These are phyloP conservation scores for Gortyna flavago DNA, from an alignment of 2,888 invertebrate genomes.

Conservation along the genomic window DNA sequence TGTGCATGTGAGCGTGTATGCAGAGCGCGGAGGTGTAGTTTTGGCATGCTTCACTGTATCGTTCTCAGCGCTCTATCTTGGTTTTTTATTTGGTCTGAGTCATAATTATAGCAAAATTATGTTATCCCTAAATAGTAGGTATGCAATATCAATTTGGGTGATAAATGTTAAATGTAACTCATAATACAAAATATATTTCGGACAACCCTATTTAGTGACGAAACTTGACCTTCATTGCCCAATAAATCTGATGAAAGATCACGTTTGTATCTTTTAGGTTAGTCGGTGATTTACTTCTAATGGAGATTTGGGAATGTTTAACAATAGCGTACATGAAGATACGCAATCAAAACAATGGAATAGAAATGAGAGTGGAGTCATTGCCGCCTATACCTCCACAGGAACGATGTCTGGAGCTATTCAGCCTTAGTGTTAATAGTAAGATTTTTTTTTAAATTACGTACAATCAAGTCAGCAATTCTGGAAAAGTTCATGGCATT, in stretches of 20 bases:
- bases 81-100: too few species aligned
- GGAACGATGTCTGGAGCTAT: conserved; percentile 78
- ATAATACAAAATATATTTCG: background rate
- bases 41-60: too few species aligned
- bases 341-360: conserved; percentile 65
- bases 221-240: background rate
- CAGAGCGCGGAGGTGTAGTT: too few species aligned
- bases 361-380: conserved; percentile 81
- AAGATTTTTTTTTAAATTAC: conserved; percentile 37
- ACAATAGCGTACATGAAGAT: conserved; percentile 79
- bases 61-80: too few species aligned
- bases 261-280: conserved; percentile 75
- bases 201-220: background rate
- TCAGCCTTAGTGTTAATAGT: conserved; percentile 82
- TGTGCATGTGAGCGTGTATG: too few species aligned
- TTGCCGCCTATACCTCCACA: conserved; percentile 79
- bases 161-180: too few species aligned
- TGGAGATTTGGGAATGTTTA: conserved; percentile 91
- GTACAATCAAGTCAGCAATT: background rate
- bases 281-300: conserved; percentile 89
- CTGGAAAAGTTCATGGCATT: conserved; percentile 3
- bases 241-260: background rate
- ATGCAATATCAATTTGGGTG: background rate
- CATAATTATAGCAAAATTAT: background rate
- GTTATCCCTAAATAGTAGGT: background rate